Base-by-base conservation (phyloP, 2,888 invertebrate genomes). In the Torymus auratus region DNA sequence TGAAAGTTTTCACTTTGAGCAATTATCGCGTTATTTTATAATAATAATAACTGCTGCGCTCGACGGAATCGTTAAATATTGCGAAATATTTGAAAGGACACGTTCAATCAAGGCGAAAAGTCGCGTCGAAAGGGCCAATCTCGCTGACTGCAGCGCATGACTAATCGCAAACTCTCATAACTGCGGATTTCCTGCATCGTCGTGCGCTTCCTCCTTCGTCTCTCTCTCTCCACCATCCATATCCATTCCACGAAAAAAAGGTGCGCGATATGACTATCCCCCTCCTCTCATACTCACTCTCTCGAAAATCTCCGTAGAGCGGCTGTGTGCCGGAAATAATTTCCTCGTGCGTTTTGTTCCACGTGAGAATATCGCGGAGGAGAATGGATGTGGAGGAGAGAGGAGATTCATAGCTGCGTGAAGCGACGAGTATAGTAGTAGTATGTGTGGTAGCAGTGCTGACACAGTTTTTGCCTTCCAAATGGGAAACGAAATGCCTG, bases 131-230 rank as follows among this genome's bases (percentile, higher is more conserved):
- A 41, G 41, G 41, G 41, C 41, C 41, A 41, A 41, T 41, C 41
- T 41, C 41, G 41, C 41, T 41, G 41, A 41, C 41, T 56, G 60
- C 71, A 50, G 20, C 64, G 70, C 77, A 64, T 70, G 77, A 70
- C 77, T 77, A 77, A 77, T 77, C 70, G 77, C 13, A n/a, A 50
- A 50, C 64, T 41, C n/a, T 65, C 55, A 56, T 72, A 78, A 78
- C 20, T 70, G 20, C 71, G 71, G 65, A 71, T 78, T 71, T 78
- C 71, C 78, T 71, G 70, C 50, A 41, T 41, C 41, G 41, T 41
- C 41, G 41, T 41, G 41, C 23, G 15, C 50, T 13, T 13, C 17
- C 60, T 41, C 20, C 58, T 65, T 62, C 53, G 7, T n/a, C 61
- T 52, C 52, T 70, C 20, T 1, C 17, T 58, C 0, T 10, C n/a